Conservation (phyloP, 2,113 vertebrate genomes). For the Andinoacara biseriatus region DNA sequence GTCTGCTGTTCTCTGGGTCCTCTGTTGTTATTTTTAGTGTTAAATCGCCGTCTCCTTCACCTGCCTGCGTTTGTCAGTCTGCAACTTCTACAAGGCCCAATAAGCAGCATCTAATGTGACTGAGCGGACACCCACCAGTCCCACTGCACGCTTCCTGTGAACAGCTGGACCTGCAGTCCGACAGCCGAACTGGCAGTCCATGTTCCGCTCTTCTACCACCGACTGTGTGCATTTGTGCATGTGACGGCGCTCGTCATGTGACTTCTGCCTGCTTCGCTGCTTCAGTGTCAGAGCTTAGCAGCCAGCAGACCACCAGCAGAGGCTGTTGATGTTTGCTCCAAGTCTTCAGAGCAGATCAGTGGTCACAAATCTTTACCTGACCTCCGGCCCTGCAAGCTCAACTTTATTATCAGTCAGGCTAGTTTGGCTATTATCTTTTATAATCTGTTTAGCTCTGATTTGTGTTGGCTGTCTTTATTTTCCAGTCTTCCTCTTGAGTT, state of each 20-base stretch:
- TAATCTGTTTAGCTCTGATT: conserved; percentile 37
- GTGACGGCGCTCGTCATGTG: conserved; percentile 59
- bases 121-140: conserved; percentile 29
- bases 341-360: conserved; percentile 47
- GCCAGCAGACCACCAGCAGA: conserved; percentile 55
- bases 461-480: conserved; percentile 16
- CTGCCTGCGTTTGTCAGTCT: conserved; percentile 65
- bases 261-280: conserved; percentile 26
- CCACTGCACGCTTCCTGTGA: conserved; percentile 34
- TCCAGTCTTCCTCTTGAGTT: neutral
- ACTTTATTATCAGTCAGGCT: conserved; percentile 15
- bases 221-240: conserved; percentile 47
- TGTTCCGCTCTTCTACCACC: conserved; percentile 33
- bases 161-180: conserved; percentile 49
- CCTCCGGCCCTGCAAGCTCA: neutral
- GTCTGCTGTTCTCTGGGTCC: conserved; percentile 23
- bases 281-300: conserved; percentile 40
- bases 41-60: conserved; percentile 61
- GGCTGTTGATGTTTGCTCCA: conserved; percentile 44
- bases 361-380: conserved; percentile 29
- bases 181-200: conserved; percentile 33
- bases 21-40: conserved; percentile 63
- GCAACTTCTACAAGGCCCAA: conserved; percentile 9
- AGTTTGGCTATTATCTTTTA: conserved; percentile 24
- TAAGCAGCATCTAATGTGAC: conserved; percentile 16